Conservation (phyloP, 2,113 vertebrate genomes). For the Epinephelus lanceolatus region DNA sequence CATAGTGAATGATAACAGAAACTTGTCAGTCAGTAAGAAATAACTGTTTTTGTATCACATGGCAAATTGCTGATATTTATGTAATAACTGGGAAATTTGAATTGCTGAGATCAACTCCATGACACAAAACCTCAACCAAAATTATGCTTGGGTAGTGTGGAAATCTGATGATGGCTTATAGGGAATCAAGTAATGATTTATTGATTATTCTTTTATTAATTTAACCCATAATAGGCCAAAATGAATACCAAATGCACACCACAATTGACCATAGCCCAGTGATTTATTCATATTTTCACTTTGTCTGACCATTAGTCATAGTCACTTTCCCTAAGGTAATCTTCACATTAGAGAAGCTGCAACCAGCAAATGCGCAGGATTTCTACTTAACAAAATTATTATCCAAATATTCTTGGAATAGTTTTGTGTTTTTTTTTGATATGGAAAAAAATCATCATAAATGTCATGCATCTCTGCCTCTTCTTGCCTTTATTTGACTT, state of each 20-base stretch:
- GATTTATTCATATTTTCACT: not conserved
- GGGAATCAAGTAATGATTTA: not conserved
- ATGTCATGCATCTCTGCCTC: not conserved
- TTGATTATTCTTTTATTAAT: not conserved
- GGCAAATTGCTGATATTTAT: not conserved
- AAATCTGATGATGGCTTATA: not conserved
- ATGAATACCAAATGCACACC: not conserved
- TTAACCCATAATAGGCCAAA: not conserved
- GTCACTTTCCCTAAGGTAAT: not conserved
- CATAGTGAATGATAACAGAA: no score
- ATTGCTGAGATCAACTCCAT: not conserved
- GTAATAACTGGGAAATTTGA: not conserved
- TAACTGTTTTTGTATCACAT: no score
- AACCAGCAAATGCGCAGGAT: not conserved
- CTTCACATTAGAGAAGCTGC: not conserved
- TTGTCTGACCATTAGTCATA: not conserved
- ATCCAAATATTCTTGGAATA: not conserved
- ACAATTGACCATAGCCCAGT: not conserved
- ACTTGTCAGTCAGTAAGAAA: not conserved
- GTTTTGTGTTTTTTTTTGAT: not conserved
- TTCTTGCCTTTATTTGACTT: not conserved
- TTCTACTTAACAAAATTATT: constrained; percentile 3
- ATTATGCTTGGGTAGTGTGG: not conserved
- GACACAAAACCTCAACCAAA: not conserved
- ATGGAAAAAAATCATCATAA: not conserved